Evolutionary conservation across 2,888 invertebrate species (phyloP).

Genomic region (Anodontia alba): DNA sequence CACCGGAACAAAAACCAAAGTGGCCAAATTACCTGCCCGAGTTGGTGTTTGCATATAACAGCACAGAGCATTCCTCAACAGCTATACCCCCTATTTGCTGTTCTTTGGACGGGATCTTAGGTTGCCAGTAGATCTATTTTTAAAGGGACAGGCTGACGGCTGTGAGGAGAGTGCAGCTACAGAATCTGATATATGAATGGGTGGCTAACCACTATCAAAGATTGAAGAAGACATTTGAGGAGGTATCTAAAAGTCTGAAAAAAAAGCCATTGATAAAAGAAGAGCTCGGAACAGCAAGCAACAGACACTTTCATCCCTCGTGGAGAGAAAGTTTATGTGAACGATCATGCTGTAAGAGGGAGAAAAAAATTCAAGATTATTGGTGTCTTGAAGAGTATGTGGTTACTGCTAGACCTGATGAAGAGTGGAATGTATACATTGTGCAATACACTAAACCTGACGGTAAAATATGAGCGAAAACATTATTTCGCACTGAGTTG

Average conservation of each 20-base stretch:
- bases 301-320: neutral
- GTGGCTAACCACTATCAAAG: neutral
- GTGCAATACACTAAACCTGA: neutral
- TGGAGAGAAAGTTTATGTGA: neutral
- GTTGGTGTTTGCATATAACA: constrained; percentile 51
- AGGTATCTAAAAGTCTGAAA: neutral
- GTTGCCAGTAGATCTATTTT: constrained; percentile 14
- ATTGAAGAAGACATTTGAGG: neutral
- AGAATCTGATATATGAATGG: constrained; percentile 2
- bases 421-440: neutral
- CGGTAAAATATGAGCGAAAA: neutral
- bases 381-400: constrained; percentile 1
- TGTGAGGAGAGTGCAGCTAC: no score
- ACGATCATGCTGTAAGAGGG: neutral
- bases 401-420: neutral
- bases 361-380: constrained; percentile 7
- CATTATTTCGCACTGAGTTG: neutral
- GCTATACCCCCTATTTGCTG: constrained; percentile 43
- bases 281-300: neutral
- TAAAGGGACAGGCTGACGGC: neutral
- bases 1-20: constrained; percentile 43
- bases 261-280: neutral
- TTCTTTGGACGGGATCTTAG: constrained; percentile 49
- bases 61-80: constrained; percentile 52
- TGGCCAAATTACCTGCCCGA: constrained; percentile 57